phyloP scores from a whole-genome alignment of 1,140 invertebrate species.

The Sesamia nonagrioides region DNA sequence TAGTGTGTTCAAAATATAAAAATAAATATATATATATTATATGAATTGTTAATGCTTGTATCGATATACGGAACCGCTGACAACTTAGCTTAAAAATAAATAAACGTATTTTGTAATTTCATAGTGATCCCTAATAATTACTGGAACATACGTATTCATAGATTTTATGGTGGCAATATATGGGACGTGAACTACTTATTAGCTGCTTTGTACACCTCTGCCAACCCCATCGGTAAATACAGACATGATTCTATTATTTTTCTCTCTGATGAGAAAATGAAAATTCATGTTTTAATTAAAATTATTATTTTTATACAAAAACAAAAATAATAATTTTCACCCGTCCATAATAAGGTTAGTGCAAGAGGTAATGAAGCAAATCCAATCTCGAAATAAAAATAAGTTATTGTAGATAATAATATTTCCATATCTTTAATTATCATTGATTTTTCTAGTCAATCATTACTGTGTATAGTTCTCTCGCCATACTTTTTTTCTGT shows the following conservation, averaged over 20 bases:
- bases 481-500: background rate
- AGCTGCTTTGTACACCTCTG: no score
- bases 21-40: conserved; percentile 29
- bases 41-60: conserved; percentile 45
- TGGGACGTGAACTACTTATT: no score
- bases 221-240: no score
- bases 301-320: background rate
- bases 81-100: conserved; percentile 32
- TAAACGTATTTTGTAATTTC: conserved; percentile 39
- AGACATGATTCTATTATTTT: no score
- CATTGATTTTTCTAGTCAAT: conserved; percentile 1
- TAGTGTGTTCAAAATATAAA: conserved; percentile 50
- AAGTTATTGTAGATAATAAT: background rate
- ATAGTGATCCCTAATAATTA: conserved; percentile 1
- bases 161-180: background rate
- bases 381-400: background rate
- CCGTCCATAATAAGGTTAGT: conserved; percentile 7
- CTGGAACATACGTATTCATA: background rate
- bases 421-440: background rate
- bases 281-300: no score
- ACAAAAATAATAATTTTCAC: background rate
- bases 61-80: conserved; percentile 28
- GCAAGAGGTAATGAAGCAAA: background rate
- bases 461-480: background rate
- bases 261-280: no score